phyloP scores from a whole-genome alignment of 2,888 invertebrate species.

The Acrobeloides nanus region DNA sequence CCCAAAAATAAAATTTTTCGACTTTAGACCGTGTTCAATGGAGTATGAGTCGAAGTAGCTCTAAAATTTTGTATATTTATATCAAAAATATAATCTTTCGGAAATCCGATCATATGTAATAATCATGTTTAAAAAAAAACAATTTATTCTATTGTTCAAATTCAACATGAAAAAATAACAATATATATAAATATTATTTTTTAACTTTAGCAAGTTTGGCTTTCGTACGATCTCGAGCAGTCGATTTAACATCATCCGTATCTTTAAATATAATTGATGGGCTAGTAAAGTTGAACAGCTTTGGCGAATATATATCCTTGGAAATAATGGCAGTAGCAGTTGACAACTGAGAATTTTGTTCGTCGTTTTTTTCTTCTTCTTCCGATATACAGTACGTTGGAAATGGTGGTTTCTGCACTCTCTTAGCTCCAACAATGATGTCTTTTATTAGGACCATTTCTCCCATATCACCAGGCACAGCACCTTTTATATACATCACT shows the following conservation, averaged over 20 bases:
- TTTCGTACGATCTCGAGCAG: constrained; percentile 43
- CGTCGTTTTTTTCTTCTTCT: constrained; percentile 21
- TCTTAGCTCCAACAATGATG: constrained; percentile 35
- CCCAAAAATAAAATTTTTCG: no score
- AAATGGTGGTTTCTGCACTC: constrained; percentile 27
- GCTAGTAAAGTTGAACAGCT: constrained; percentile 32
- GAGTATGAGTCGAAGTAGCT: no score
- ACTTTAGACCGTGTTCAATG: no score
- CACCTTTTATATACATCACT: constrained; percentile 49
- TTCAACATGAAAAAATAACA: constrained; percentile 13
- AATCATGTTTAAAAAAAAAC: not conserved
- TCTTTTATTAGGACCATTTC: constrained; percentile 43
- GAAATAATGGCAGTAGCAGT: constrained; percentile 19
- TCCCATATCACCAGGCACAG: constrained; percentile 47
- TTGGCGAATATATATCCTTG: constrained; percentile 20
- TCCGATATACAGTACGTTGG: constrained; percentile 46
- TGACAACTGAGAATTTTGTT: constrained; percentile 4
- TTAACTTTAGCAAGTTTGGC: constrained; percentile 52
- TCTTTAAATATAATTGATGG: constrained; percentile 45
- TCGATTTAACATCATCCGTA: constrained; percentile 36
- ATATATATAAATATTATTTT: constrained; percentile 29
- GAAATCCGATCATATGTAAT: not conserved
- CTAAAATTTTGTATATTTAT: no score
- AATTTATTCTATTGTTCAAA: constrained; percentile 19
- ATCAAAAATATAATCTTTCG: not conserved